These are phyloP conservation scores for Gastrophysa polygoni DNA, from an alignment of 2,888 invertebrate species.

Conservation along the genomic window DNA sequence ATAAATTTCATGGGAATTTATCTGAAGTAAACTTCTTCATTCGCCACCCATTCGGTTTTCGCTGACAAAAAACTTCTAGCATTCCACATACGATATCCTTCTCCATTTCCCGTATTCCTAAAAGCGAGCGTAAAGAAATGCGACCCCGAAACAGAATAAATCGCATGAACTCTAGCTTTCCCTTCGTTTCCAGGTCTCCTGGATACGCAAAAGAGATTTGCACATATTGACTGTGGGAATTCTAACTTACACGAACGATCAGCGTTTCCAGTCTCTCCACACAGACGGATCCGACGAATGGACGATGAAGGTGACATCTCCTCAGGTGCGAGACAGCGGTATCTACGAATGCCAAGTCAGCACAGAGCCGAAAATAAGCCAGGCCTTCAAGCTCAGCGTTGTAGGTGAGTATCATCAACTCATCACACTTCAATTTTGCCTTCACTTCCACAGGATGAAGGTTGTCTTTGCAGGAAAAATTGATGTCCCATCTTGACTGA, in stretches of 20 bases:
- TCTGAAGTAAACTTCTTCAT: no score
- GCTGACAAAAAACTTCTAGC: no score
- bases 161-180: background rate
- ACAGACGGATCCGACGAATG: slow-evolving; percentile 75
- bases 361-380: slow-evolving; percentile 79
- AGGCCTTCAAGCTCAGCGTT: slow-evolving; percentile 75
- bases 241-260: slow-evolving; percentile 75
- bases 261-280: slow-evolving; percentile 73
- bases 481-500: no score
- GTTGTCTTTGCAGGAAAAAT: no score
- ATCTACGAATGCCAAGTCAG: slow-evolving; percentile 80
- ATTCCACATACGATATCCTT: no score
- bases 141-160: no score
- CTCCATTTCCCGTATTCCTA: no score
- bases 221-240: slow-evolving; percentile 77
- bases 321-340: slow-evolving; percentile 72
- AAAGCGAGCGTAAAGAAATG: no score
- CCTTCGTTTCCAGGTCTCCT: slow-evolving; percentile 71
- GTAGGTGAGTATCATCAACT: slow-evolving; percentile 82
- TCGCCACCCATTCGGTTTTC: no score
- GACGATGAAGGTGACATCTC: slow-evolving; percentile 73
- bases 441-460: no score
- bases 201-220: slow-evolving; percentile 83
- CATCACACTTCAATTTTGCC: no score
- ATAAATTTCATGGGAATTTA: no score